These are phyloP conservation scores for Forficula auricularia DNA, from an alignment of 1,140 invertebrate genomes.

Conservation along the genomic window DNA sequence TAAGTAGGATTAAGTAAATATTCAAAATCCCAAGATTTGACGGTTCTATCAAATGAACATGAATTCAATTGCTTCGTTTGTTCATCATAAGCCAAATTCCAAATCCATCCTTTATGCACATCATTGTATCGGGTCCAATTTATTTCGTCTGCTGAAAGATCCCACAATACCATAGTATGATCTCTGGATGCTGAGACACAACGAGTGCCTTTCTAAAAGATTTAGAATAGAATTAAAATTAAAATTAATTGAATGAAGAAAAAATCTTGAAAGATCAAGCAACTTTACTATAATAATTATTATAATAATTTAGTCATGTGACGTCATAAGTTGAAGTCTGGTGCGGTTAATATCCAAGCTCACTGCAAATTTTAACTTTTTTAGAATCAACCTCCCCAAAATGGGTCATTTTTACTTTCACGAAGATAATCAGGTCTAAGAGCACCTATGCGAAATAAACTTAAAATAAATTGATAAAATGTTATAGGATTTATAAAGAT, in stretches of 20 bases:
- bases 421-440: too few species aligned
- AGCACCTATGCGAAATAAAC: too few species aligned
- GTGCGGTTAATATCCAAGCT: neutral
- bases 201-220: slow-evolving; percentile 19
- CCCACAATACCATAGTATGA: slow-evolving; percentile 20
- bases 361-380: too few species aligned
- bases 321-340: neutral
- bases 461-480: too few species aligned
- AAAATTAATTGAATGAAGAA: too few species aligned
- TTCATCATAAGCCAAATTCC: slow-evolving; percentile 22
- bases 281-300: neutral
- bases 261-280: too few species aligned
- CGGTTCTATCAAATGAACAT: slow-evolving; percentile 24
- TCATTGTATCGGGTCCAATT: neutral
- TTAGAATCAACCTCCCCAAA: too few species aligned
- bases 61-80: slow-evolving; percentile 21
- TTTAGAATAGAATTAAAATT: too few species aligned
- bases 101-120: slow-evolving; percentile 27
- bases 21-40: slow-evolving; percentile 21
- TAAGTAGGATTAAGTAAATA: neutral
- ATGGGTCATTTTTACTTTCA: too few species aligned
- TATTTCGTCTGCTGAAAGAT: slow-evolving; percentile 14
- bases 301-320: neutral
- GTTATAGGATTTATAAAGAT: too few species aligned
- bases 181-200: slow-evolving; percentile 26